phyloP scores from a whole-genome alignment of 2,113 vertebrate genomes.

The Amphiprion ocellaris region DNA sequence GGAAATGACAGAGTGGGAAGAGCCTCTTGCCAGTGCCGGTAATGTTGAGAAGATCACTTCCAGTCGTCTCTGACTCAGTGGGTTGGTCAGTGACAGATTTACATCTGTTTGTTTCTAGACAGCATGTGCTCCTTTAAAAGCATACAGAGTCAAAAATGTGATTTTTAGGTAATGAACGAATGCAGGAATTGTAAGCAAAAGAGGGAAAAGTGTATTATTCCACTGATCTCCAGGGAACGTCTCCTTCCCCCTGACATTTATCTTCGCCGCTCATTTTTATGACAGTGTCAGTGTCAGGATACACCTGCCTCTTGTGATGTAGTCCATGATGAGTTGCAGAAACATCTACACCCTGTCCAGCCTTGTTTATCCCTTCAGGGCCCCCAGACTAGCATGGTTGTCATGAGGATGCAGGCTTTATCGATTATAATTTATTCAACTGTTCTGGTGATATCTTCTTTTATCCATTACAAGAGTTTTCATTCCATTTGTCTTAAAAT shows the following conservation, averaged over 20 bases:
- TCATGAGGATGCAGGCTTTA: no score
- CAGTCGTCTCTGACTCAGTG: constrained; percentile 6
- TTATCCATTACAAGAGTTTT: no score
- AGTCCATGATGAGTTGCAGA: constrained; percentile 30
- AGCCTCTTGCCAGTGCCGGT: constrained; percentile 10
- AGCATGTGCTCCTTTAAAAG: neutral
- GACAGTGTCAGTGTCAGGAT: constrained; percentile 22
- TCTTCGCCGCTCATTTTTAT: constrained; percentile 24
- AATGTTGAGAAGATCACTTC: neutral
- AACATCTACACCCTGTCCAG: constrained; percentile 16
- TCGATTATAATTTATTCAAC: no score
- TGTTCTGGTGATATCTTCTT: no score
- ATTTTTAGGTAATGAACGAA: neutral
- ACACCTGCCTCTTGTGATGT: constrained; percentile 30
- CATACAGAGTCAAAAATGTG: neutral
- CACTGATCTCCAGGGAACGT: constrained; percentile 13
- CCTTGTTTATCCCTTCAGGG: neutral
- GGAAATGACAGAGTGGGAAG: constrained; percentile 53
- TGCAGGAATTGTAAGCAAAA: neutral
- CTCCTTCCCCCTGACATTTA: constrained; percentile 7
- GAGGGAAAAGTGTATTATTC: constrained; percentile 1
- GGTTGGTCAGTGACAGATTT: neutral
- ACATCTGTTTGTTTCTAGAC: neutral
- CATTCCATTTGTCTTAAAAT: no score
- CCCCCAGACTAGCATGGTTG: no score